Evolutionary conservation across 1,140 invertebrate genomes (phyloP), one percentile per base, ranked within the genome.

Genomic region (Bombus polaris): DNA sequence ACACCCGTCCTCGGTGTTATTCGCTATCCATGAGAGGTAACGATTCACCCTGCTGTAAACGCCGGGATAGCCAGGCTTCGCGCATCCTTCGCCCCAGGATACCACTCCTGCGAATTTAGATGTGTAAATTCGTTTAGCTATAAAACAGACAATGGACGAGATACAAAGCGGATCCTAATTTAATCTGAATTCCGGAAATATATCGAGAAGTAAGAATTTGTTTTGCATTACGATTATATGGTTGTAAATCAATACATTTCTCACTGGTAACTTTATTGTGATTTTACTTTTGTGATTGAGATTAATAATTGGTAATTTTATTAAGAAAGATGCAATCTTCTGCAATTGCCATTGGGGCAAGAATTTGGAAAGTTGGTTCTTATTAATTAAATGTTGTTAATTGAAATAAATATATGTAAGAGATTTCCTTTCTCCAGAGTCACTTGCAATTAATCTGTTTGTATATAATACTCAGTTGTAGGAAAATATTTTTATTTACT

Each of bases 21-120:
- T 95, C 89, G 95, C 94, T 68, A 98, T 97, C 97, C 97, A 98
- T 28, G 96, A 96, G 32, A 97, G 90, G 91, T 97, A 98, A 86
- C 97, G 95, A 92, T 97, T 97, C 3, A 98, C 97, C 85, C 98
- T 95, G 0, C 97, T 97, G 94, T 98, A 99, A 42, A 99, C 98
- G n/a, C 98, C 98, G 0, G 98, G 98, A 91, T 96, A 97, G 78
- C 97, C 96, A 1, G 97, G 96, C 92, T 97, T 94, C 2, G 97
- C 98, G 92, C 98, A 99, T 8, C 97, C 97, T 91, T 97, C 96
- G 62, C 97, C 97, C 97, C 97, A 98, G 4, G 97, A 97, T 0
- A 98, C 97, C 3, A 98, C 94, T 65, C 97, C 97, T 96, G 85
- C 74, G 75, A 53, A 82, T 47, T 62, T 47, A 65, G 28, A 81